Conservation (phyloP, 2,888 invertebrate genomes). For the Megastigmus dorsalis region DNA sequence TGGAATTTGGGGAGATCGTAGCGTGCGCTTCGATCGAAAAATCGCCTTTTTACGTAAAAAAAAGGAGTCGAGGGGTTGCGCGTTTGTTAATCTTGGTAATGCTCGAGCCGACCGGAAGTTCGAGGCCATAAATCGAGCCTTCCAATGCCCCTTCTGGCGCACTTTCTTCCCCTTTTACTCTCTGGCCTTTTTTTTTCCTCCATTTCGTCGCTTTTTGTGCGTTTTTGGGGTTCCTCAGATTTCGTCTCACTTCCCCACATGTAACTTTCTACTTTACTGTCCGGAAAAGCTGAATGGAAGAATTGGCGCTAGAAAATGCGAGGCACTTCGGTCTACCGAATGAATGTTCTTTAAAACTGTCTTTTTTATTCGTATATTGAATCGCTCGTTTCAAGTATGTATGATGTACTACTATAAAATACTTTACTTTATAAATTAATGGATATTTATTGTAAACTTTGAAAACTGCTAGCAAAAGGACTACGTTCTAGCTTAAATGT, state of each 20-base stretch:
- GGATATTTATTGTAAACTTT: too few relatives aligned
- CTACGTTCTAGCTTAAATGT: too few relatives aligned
- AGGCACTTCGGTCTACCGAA: not conserved
- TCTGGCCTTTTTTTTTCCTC: slow-evolving; percentile 54
- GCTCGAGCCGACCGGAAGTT: slow-evolving; percentile 69
- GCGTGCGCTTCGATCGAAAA: slow-evolving; percentile 14
- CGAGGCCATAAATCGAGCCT: slow-evolving; percentile 68
- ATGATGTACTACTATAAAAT: too few relatives aligned
- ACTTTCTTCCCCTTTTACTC: slow-evolving; percentile 55
- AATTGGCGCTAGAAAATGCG: slow-evolving; percentile 1
- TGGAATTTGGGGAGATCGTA: not conserved
- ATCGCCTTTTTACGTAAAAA: slow-evolving; percentile 9
- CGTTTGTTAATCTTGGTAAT: slow-evolving; percentile 73
- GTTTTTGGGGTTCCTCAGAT: slow-evolving; percentile 15
- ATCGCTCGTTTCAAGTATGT: too few relatives aligned
- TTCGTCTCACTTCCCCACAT: slow-evolving; percentile 29
- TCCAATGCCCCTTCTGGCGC: slow-evolving; percentile 41
- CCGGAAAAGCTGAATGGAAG: slow-evolving; percentile 23
- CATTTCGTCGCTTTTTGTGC: slow-evolving; percentile 44
- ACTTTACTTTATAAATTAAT: too few relatives aligned
- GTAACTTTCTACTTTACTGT: slow-evolving; percentile 50
- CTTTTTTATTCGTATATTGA: too few relatives aligned
- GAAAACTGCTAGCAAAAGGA: too few relatives aligned
- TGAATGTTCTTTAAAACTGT: too few relatives aligned
- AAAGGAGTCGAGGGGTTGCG: slow-evolving; percentile 47